A percentile compares a stretch with the other conserved stretches of the same genome.
Conservation (phyloP, 1,140 invertebrate genomes). For the Harlomillsia oculata region DNA sequence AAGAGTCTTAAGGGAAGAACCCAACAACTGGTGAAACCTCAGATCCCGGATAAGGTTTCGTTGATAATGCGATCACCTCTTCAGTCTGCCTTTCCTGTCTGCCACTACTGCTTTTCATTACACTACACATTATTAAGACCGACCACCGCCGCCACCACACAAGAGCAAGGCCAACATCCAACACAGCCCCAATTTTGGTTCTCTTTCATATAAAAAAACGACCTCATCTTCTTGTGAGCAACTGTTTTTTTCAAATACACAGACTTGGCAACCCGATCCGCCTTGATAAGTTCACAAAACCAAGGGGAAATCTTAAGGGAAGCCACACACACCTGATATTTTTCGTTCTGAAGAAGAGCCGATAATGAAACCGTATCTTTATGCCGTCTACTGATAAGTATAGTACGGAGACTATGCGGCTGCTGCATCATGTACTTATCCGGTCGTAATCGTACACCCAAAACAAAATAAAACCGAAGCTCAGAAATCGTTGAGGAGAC, state of each 20-base stretch:
- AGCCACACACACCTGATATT: too few relatives aligned
- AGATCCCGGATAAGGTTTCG: constrained; percentile 19
- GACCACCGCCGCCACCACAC: neutral
- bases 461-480: too few relatives aligned
- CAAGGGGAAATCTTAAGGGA: too few relatives aligned
- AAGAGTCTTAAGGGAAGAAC: neutral
- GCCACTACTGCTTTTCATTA: neutral
- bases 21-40: constrained; percentile 6
- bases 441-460: too few relatives aligned
- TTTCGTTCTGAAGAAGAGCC: too few relatives aligned
- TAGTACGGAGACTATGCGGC: too few relatives aligned
- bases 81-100: neutral
- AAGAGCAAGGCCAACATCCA: neutral
- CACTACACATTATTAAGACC: too few relatives aligned
- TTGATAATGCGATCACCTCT: constrained; percentile 20
- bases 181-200: too few relatives aligned
- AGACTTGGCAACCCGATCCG: constrained; percentile 14
- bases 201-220: constrained; percentile 15
- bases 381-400: too few relatives aligned
- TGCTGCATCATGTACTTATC: too few relatives aligned
- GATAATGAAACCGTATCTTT: too few relatives aligned
- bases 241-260: neutral
- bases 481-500: too few relatives aligned
- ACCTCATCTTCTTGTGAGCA: constrained; percentile 7
- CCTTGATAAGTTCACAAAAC: constrained; percentile 22